These are phyloP conservation scores for Achlya flavicornis DNA, from an alignment of 2,888 invertebrate species.

Conservation along the genomic window DNA sequence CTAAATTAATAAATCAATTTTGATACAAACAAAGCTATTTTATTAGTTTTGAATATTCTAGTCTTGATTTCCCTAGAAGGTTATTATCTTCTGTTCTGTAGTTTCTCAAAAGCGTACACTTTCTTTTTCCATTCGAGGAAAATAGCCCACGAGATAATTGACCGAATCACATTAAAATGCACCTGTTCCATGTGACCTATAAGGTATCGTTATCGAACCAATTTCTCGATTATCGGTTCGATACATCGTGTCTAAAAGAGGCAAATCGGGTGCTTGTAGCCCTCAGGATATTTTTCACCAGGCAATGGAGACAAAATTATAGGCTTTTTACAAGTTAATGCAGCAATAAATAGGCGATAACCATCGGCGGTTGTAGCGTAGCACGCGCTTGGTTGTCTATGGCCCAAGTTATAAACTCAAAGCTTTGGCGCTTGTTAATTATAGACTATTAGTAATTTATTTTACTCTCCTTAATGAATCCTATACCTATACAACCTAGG, in stretches of 20 bases:
- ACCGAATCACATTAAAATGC: background rate
- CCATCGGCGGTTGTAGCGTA: conserved; percentile 59
- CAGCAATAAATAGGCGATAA: conserved; percentile 74
- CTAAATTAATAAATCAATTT: too few relatives aligned
- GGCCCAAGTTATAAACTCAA: conserved; percentile 42
- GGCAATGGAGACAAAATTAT: conserved; percentile 63
- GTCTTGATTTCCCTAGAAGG: too few relatives aligned
- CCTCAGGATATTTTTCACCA: conserved; percentile 71
- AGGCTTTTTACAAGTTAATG: conserved; percentile 76
- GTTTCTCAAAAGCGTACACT: conserved; percentile 5
- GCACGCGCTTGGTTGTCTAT: conserved; percentile 55
- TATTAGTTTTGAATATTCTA: too few relatives aligned
- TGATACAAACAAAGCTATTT: too few relatives aligned
- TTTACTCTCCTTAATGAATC: too few relatives aligned
- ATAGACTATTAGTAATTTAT: conserved; percentile 13
- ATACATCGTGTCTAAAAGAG: conserved; percentile 34
- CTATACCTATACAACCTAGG: too few relatives aligned
- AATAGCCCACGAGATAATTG: conserved; percentile 2
- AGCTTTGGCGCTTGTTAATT: conserved; percentile 19
- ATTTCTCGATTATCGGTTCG: conserved; percentile 40
- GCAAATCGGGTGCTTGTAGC: conserved; percentile 43
- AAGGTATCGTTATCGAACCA: conserved; percentile 16
- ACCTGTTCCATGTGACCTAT: conserved; percentile 1
- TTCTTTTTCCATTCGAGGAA: background rate
- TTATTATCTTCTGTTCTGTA: background rate